Base-by-base conservation (phyloP, 2,113 vertebrate species). In the Bombycilla garrulus region DNA sequence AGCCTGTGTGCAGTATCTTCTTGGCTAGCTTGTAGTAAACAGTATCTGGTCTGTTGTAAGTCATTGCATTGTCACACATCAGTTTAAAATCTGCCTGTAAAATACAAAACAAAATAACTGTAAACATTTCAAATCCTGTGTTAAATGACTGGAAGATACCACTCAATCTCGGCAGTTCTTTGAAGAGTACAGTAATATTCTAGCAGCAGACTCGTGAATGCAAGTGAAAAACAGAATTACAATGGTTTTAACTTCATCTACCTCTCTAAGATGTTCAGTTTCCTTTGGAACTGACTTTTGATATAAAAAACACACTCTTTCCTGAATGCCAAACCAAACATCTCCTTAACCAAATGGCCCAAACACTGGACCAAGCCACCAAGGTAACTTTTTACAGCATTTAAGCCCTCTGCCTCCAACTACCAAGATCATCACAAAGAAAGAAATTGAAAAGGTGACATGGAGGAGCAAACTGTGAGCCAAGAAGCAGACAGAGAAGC, bases 11-110 rank as follows among this genome's bases (percentile, higher is more conserved):
- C 15, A 99, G 99, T 77, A 99, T 98, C 97, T 99, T 99, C 98
- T 99, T 99, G 50, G 99, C 99, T 92, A 99, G 97, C 90, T 99
- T 99, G 98, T 99, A 99, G 97, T 99, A 99, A 82, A 99, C 99
- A 0, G 99, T 99, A 97, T 99, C 99, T 19, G 99, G 99, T 85
- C 99, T 98, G 98, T 99, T 99, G 97, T 99, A 99, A 19, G 99
- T 99, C 99, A 99, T 99, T 47, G 99, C 99, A 44, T 99, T 99
- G 92, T 99, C 99, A 94, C 99, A 99, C 99, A 99, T 99, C 94
- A 99, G 98, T 94, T 99, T 99, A 97, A 99, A 99, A 96, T 99
- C 99, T 38, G 98, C 99, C 99, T 99, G 97, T 53, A 97, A 92
- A 94, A 81, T 29, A 85, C 47, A 95, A 92, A 95, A 83, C 25